Evolutionary conservation across 2,113 vertebrate species (phyloP).

Genomic region (Limnothrissa miodon): DNA sequence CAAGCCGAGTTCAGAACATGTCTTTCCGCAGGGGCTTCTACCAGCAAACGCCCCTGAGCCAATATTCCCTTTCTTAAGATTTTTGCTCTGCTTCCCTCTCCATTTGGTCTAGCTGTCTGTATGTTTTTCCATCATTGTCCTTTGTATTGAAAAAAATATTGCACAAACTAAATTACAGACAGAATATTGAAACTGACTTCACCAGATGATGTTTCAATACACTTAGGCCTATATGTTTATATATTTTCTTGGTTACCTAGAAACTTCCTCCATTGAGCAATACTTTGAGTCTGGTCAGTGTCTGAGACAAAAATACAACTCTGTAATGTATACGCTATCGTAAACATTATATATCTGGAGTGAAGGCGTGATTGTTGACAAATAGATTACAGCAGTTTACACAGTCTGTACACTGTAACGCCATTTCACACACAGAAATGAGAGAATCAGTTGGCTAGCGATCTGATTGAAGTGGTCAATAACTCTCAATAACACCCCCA

Average conservation of each 20-base stretch:
- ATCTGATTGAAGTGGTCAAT: background rate
- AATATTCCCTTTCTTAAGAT: background rate
- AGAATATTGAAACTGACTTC: background rate
- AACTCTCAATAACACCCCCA: constrained; percentile 15
- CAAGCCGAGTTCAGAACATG: background rate
- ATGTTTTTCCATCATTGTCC: background rate
- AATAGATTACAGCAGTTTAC: background rate
- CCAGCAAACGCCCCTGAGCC: background rate
- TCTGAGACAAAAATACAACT: too few species aligned
- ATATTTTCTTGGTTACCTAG: too few species aligned
- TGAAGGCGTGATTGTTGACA: background rate
- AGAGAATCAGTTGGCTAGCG: background rate
- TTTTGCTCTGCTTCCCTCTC: background rate
- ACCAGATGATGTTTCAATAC: background rate
- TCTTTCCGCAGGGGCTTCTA: background rate
- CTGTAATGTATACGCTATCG: too few species aligned
- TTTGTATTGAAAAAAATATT: background rate
- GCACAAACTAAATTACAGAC: background rate
- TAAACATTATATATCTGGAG: background rate
- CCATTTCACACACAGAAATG: background rate
- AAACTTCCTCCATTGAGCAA: too few species aligned
- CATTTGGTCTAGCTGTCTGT: background rate
- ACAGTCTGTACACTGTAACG: background rate
- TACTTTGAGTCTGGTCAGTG: too few species aligned
- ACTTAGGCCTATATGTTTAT: too few species aligned